Base-by-base conservation (phyloP, 2,888 invertebrate species). In the Ochropacha duplaris region DNA sequence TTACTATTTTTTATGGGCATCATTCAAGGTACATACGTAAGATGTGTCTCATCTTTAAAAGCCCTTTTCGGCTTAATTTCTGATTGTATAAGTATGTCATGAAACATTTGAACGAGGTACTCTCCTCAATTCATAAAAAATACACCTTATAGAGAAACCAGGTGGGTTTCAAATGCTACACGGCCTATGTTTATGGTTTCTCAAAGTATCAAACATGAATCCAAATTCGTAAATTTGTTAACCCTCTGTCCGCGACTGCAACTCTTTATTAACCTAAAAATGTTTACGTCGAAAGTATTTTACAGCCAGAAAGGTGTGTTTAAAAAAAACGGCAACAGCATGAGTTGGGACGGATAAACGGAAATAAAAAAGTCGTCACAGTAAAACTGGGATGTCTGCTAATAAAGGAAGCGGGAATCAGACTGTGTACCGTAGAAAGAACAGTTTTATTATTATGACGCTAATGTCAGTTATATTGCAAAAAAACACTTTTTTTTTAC, bases 341-440 rank as follows among this genome's bases (percentile, higher is more conserved):
- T 59, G 66, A 63, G 62, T 56, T 57, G 69, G 69, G 75, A 66
- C 69, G 80, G 79, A 81, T 82, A 80, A 82, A 76, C 83, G 83
- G 83, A 86, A 87, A 89, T 89, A 90, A 91, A 90, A 87, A 84
- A n/a, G 86, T 83, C 90, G 84, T 87, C 86, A 75, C 71, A 76
- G 79, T 83, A 85, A 89, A 88, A 76, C 86, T 81, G 52, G 52
- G 61, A 62, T 83, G 84, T 75, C 72, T 78, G 75, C 84, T 89
- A 89, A 89, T 90, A 90, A 90, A 88, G 86, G 83, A 83, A 83
- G 76, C 74, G 76, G 69, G 81, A 84, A 87, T 87, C 86, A 81
- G 72, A 74, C 71, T 72, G 80, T 68, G 82, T 77, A 70, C 73
- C 72, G 77, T 76, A 79, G 71, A 78, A 76, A 76, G 75, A 81